Percentiles rank a stretch among this genome's conserved stretches.
These are phyloP conservation scores for Gnatocerus cornutus DNA, from an alignment of 2,888 invertebrate species.

Conservation along the genomic window DNA sequence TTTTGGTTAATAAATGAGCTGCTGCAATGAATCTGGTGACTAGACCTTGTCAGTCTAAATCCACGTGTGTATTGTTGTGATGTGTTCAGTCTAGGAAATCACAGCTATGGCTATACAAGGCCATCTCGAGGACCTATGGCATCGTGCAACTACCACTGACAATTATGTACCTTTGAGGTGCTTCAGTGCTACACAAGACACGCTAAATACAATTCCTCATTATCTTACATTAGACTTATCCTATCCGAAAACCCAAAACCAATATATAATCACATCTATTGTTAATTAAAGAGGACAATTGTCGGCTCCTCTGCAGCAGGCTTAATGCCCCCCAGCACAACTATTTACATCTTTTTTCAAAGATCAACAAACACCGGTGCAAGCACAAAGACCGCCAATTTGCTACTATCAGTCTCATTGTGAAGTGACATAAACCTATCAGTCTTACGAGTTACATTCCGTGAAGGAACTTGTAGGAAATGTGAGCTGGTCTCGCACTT, in stretches of 20 bases:
- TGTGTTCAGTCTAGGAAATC: constrained; percentile 70
- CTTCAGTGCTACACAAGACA: constrained; percentile 65
- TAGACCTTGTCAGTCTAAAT: constrained; percentile 66
- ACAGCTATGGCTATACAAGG: constrained; percentile 75
- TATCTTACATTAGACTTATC: constrained; percentile 59
- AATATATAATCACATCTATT: constrained; percentile 62
- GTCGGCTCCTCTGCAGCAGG: constrained; percentile 63
- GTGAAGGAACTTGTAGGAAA: constrained; percentile 68
- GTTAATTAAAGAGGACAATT: constrained; percentile 62
- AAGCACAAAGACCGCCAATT: constrained; percentile 58
- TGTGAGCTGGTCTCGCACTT: constrained; percentile 60
- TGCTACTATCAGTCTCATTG: constrained; percentile 51
- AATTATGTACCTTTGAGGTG: constrained; percentile 59
- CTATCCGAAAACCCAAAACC: constrained; percentile 64
- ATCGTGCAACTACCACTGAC: constrained; percentile 62
- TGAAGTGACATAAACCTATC: constrained; percentile 66
- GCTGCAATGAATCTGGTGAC: constrained; percentile 60
- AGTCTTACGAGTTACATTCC: constrained; percentile 70
- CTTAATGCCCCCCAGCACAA: constrained; percentile 67
- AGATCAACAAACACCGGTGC: constrained; percentile 61
- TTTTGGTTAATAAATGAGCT: constrained; percentile 62
- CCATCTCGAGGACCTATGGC: constrained; percentile 59
- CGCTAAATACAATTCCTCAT: constrained; percentile 54
- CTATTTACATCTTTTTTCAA: constrained; percentile 68
- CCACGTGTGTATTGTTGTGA: constrained; percentile 58